phyloP scores from a whole-genome alignment of 2,797 vertebrate genomes.

The Chanos chanos region DNA sequence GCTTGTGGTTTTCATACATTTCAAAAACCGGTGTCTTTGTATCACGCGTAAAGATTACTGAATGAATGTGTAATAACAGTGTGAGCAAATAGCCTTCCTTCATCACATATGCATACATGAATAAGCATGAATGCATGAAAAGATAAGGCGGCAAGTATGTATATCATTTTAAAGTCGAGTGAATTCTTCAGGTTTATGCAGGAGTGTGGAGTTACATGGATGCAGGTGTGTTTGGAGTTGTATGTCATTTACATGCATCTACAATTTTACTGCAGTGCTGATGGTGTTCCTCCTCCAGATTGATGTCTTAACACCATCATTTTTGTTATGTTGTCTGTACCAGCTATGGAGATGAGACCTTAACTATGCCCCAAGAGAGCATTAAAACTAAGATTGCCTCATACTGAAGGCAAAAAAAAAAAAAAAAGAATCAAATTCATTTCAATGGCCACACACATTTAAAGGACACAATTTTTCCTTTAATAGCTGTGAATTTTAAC shows the following conservation, averaged over 20 bases:
- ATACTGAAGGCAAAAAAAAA: neutral
- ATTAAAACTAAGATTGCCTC: neutral
- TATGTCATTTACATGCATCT: neutral
- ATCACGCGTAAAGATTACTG: no score
- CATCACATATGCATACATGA: neutral
- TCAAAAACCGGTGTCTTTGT: no score
- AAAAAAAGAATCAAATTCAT: neutral
- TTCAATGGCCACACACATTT: neutral
- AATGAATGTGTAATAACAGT: neutral
- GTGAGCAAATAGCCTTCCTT: neutral
- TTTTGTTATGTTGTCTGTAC: neutral
- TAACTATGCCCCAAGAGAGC: no score
- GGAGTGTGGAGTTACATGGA: neutral
- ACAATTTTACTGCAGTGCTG: neutral
- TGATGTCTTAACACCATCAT: neutral
- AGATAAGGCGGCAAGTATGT: neutral
- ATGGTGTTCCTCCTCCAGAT: neutral
- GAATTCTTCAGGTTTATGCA: neutral
- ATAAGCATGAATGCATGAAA: neutral
- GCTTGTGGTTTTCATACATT: no score
- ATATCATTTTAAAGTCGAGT: neutral
- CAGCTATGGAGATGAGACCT: neutral
- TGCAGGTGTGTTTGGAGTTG: neutral
- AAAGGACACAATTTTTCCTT: conserved; percentile 3
- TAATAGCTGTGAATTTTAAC: neutral